Evolutionary conservation across 2,888 invertebrate genomes (phyloP).

Genomic region (Drosophila monieri): DNA sequence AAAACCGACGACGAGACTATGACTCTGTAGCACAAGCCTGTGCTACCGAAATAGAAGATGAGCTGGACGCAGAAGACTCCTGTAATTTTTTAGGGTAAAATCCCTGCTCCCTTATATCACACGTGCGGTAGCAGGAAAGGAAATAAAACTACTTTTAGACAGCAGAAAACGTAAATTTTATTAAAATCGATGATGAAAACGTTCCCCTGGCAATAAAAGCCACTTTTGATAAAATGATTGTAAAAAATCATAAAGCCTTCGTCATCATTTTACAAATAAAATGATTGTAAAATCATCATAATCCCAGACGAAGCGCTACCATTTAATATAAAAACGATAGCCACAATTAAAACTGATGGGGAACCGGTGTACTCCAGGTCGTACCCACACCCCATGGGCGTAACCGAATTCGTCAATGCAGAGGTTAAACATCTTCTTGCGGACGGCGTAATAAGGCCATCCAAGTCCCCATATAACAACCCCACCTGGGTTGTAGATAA

Average conservation of each 20-base stretch:
- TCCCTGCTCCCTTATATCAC: too few species aligned
- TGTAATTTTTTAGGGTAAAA: too few species aligned
- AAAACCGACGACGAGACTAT: too few species aligned
- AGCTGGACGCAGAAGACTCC: too few species aligned
- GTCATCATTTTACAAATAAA: too few species aligned
- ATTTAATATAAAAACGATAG: conserved; percentile 1
- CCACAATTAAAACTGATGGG: neutral
- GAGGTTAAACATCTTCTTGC: conserved; percentile 3
- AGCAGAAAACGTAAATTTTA: neutral
- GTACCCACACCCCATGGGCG: neutral
- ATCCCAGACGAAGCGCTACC: neutral
- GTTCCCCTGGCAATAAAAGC: neutral
- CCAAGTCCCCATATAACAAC: conserved; percentile 3
- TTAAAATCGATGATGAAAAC: neutral
- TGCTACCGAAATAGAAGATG: too few species aligned
- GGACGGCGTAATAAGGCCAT: conserved; percentile 2
- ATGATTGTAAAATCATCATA: neutral
- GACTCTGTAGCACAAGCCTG: too few species aligned
- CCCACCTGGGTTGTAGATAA: conserved; percentile 3
- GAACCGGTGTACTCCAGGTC: conserved; percentile 5
- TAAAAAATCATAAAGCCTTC: too few species aligned
- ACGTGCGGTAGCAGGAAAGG: too few species aligned
- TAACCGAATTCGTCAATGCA: conserved; percentile 4
- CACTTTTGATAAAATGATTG: neutral
- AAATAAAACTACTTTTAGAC: too few species aligned